Percentiles rank a stretch among this genome's conserved stretches.
Conservation (phyloP, 1,140 invertebrate genomes). For the Maconellicoccus hirsutus region DNA sequence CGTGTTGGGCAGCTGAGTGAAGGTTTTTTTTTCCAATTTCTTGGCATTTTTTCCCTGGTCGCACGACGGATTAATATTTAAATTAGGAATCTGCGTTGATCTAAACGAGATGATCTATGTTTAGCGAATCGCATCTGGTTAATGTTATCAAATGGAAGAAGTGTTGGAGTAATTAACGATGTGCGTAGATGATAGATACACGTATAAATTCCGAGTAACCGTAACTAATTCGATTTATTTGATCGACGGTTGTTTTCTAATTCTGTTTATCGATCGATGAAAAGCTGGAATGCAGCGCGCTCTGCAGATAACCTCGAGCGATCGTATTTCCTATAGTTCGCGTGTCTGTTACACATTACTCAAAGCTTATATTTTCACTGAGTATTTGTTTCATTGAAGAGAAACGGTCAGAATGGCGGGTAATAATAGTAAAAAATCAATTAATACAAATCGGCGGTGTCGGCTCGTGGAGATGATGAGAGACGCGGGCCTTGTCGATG, state of each 20-base stretch:
- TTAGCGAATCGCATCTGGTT: no score
- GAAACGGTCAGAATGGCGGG: background rate
- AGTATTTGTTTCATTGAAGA: background rate
- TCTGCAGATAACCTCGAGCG: background rate
- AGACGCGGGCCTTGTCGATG: background rate
- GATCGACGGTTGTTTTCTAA: background rate
- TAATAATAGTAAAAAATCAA: background rate
- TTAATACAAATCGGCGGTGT: background rate
- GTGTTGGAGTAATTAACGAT: background rate
- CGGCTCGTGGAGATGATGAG: no score
- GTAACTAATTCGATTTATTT: background rate
- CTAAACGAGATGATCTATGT: no score
- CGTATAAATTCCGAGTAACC: background rate
- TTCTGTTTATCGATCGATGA: background rate
- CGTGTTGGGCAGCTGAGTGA: no score
- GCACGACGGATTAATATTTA: no score
- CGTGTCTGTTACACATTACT: slow-evolving; percentile 8
- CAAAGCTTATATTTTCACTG: background rate
- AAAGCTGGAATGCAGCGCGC: slow-evolving; percentile 1
- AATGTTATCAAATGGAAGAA: no score
- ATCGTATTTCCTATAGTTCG: background rate
- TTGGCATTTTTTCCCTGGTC: no score
- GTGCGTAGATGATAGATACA: no score
- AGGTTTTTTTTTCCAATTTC: no score
- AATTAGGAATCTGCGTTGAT: no score